These are phyloP conservation scores for Heliornis fulica DNA, from an alignment of 2,113 vertebrate species.

Conservation along the genomic window DNA sequence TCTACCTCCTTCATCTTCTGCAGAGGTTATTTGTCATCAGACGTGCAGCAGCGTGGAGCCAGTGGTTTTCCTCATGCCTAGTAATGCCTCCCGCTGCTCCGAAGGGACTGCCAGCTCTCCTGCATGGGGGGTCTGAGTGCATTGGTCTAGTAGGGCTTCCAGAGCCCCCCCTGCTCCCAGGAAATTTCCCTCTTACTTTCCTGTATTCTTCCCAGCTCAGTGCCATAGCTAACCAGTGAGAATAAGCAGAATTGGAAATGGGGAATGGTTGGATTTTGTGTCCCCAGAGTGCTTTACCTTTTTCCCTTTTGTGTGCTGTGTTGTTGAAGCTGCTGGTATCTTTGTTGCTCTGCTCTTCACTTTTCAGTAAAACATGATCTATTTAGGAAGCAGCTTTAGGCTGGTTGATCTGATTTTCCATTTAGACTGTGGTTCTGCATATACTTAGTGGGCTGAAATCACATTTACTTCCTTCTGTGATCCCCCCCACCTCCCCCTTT, in stretches of 20 bases:
- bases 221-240: not conserved
- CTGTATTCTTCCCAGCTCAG: not conserved
- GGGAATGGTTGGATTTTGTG: not conserved
- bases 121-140: not conserved
- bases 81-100: not conserved
- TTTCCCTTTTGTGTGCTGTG: not conserved
- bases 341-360: slow-evolving; percentile 1
- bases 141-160: accelerated
- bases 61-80: not conserved
- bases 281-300: not conserved
- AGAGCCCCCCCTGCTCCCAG: not conserved
- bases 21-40: slow-evolving; percentile 18
- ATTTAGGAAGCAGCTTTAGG: slow-evolving; percentile 9
- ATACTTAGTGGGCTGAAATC: not conserved
- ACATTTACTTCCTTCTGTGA: slow-evolving; percentile 11
- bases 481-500: not conserved
- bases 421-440: not conserved
- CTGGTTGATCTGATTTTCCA: slow-evolving; percentile 14
- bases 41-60: not conserved
- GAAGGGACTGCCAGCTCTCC: not conserved
- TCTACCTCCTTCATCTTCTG: not conserved
- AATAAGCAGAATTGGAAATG: not conserved
- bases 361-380: not conserved
- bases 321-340: not conserved
- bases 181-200: not conserved